Conservation (phyloP, 2,797 vertebrate species). For the Lepilemur septentrionalis region DNA sequence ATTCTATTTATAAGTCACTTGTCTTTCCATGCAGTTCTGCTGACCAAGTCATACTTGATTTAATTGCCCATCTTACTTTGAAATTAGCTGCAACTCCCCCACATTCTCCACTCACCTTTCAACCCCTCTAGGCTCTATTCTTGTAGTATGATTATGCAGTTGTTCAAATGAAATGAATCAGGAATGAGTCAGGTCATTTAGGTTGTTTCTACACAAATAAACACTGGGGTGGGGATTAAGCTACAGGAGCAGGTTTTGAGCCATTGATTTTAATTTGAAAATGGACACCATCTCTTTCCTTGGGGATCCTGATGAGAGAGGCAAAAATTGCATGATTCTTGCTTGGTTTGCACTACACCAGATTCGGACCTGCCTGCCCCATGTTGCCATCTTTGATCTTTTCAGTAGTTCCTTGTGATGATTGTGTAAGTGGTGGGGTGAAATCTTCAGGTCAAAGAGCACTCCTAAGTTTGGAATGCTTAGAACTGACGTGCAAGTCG, state of each 20-base stretch:
- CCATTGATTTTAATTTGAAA: conserved; percentile 40
- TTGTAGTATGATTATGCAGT: conserved; percentile 12
- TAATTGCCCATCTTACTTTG: conserved; percentile 51
- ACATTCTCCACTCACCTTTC: conserved; percentile 45
- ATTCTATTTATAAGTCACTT: conserved; percentile 51
- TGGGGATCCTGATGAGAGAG: background rate
- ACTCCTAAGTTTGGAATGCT: background rate
- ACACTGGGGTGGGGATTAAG: conserved; percentile 29
- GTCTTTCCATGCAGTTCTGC: conserved; percentile 16
- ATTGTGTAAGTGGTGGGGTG: background rate
- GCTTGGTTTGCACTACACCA: background rate
- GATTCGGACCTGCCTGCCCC: background rate
- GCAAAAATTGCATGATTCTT: background rate
- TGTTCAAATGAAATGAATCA: conserved; percentile 49
- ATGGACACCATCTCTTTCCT: background rate
- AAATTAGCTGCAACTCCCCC: conserved; percentile 44
- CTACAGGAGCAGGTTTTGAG: background rate
- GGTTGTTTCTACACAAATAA: conserved; percentile 45
- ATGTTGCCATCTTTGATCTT: background rate
- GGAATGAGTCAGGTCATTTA: conserved; percentile 20
- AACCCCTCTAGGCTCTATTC: background rate
- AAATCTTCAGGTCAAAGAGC: background rate
- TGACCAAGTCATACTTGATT: conserved; percentile 63
- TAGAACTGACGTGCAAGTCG: background rate
- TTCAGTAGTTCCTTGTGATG: background rate